A percentile compares a stretch with the other conserved stretches of the same genome.
phyloP scores from a whole-genome alignment of 1,140 invertebrate species.

The Drosophila micromelanica region DNA sequence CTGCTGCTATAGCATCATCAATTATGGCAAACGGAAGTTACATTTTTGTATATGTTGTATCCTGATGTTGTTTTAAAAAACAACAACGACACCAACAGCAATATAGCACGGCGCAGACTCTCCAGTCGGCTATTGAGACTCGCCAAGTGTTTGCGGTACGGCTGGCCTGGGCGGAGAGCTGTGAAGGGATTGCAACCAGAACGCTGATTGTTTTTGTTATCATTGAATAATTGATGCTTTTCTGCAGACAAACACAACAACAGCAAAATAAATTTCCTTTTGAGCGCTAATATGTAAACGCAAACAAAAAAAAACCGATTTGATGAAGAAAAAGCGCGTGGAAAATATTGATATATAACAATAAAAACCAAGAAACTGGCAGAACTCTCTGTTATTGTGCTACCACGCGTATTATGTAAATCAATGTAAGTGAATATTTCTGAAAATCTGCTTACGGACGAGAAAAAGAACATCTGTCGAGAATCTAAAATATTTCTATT shows the following conservation, averaged over 20 bases:
- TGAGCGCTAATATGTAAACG: slow-evolving; percentile 30
- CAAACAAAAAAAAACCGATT: slow-evolving; percentile 13
- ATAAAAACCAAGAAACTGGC: slow-evolving; percentile 5
- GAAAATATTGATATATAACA: slow-evolving; percentile 29
- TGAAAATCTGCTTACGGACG: slow-evolving; percentile 73
- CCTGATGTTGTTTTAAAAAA: slow-evolving; percentile 65
- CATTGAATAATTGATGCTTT: slow-evolving; percentile 66
- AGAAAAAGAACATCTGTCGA: slow-evolving; percentile 64
- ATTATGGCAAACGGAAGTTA: slow-evolving; percentile 74
- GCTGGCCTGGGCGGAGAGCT: not conserved
- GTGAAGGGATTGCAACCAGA: slow-evolving; percentile 15
- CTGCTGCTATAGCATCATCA: slow-evolving; percentile 61
- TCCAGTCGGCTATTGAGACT: slow-evolving; percentile 39
- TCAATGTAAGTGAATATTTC: slow-evolving; percentile 64
- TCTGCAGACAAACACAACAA: slow-evolving; percentile 37
- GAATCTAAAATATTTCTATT: slow-evolving; percentile 68
- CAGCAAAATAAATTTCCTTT: slow-evolving; percentile 29
- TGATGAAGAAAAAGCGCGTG: slow-evolving; percentile 1
- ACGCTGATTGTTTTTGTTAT: slow-evolving; percentile 41
- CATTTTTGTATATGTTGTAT: slow-evolving; percentile 62
- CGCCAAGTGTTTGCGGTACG: slow-evolving; percentile 11
- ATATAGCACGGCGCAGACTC: slow-evolving; percentile 8
- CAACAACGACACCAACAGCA: slow-evolving; percentile 20
- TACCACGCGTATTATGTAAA: slow-evolving; percentile 59
- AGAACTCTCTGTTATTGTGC: not conserved